phyloP scores from a whole-genome alignment of 2,797 vertebrate species.

The Borostomias antarcticus region DNA sequence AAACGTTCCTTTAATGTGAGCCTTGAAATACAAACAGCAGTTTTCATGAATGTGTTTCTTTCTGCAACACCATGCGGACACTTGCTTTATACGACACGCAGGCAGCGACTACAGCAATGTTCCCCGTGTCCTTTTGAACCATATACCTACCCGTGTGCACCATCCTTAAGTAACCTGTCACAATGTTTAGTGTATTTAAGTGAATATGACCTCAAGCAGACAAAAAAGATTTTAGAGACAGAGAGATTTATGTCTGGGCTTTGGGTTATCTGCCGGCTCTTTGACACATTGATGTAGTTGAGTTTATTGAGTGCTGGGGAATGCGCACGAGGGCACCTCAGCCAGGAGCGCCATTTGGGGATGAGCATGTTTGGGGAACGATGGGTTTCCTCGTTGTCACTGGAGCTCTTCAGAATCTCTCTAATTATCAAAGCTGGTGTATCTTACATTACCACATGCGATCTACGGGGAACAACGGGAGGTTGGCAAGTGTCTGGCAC shows the following conservation, averaged over 20 bases:
- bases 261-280: slow-evolving; percentile 70
- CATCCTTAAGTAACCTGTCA: slow-evolving; percentile 70
- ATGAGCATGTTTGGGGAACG: slow-evolving; percentile 19
- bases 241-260: slow-evolving; percentile 69
- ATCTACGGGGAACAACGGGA: no score
- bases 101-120: slow-evolving; percentile 27
- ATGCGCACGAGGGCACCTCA: slow-evolving; percentile 56
- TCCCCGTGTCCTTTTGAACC: slow-evolving; percentile 69
- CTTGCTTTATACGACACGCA: not conserved
- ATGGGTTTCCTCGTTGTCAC: not conserved
- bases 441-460: no score
- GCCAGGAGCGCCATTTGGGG: slow-evolving; percentile 43
- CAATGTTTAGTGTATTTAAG: slow-evolving; percentile 72
- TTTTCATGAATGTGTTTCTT: slow-evolving; percentile 48
- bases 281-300: slow-evolving; percentile 70
- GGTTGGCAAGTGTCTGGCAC: not conserved
- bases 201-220: slow-evolving; percentile 60
- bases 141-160: slow-evolving; percentile 9
- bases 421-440: not conserved
- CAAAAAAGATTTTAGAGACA: slow-evolving; percentile 70
- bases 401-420: not conserved
- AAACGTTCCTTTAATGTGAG: not conserved
- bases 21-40: slow-evolving; percentile 20
- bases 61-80: slow-evolving; percentile 2
- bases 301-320: slow-evolving; percentile 77